A percentile compares a stretch with the other conserved stretches of the same genome.
These are phyloP conservation scores for Marasmarcha lunaedactyla DNA, from an alignment of 2,888 invertebrate species.

Conservation along the genomic window DNA sequence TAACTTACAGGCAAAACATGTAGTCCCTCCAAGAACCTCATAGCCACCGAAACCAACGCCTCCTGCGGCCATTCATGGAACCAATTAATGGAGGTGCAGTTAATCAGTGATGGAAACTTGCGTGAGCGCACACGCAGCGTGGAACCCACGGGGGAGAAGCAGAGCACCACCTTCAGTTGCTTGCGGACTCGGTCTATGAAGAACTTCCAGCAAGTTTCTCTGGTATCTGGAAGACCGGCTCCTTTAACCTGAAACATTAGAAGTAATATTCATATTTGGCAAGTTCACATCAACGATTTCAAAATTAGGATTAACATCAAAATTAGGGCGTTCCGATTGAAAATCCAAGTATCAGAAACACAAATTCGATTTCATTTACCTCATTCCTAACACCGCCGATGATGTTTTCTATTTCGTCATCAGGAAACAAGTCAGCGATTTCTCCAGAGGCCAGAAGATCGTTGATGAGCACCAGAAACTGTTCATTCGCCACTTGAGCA, in stretches of 20 bases:
- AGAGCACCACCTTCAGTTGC: constrained; percentile 91
- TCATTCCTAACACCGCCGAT: constrained; percentile 86
- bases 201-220: constrained; percentile 98
- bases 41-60: constrained; percentile 93
- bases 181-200: constrained; percentile 95
- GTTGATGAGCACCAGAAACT: constrained; percentile 94
- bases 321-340: too few species aligned
- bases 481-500: constrained; percentile 95
- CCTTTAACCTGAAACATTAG: constrained; percentile 75
- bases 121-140: constrained; percentile 90
- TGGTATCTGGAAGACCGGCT: constrained; percentile 89
- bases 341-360: too few species aligned
- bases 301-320: not conserved
- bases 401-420: constrained; percentile 96
- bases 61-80: constrained; percentile 99
- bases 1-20: constrained; percentile 80
- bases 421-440: constrained; percentile 94
- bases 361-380: too few species aligned
- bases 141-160: constrained; percentile 96
- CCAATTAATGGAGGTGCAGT: constrained; percentile 97
- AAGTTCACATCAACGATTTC: too few species aligned
- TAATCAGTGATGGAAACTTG: constrained; percentile 96
- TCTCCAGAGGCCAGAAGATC: constrained; percentile 96
- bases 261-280: too few species aligned
- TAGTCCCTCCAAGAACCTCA: constrained; percentile 86